Percentiles rank a stretch among this genome's conserved stretches.
phyloP scores from a whole-genome alignment of 2,888 invertebrate species.

The Stomorhina lunata region DNA sequence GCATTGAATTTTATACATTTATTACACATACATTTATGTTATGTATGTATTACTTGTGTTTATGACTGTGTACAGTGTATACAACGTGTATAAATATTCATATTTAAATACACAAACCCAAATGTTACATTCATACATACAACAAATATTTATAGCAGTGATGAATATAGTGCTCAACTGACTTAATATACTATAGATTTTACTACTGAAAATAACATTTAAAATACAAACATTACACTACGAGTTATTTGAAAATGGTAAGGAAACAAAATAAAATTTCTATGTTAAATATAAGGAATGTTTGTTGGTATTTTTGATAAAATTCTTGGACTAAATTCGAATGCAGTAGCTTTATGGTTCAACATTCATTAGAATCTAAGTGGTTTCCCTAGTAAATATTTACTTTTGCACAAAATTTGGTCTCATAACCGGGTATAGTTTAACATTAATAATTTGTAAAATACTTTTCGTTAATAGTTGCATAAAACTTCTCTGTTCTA shows the following conservation, averaged over 20 bases:
- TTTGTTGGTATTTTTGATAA: neutral
- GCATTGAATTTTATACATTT: conserved; percentile 29
- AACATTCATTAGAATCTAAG: neutral
- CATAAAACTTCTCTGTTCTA: too few relatives aligned
- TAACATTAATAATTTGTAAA: too few relatives aligned
- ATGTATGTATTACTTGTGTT: neutral
- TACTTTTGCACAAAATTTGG: neutral
- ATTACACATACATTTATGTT: neutral
- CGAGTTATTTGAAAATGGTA: neutral
- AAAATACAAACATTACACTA: neutral
- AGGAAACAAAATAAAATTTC: neutral
- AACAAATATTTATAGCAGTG: too few relatives aligned
- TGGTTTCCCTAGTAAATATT: neutral
- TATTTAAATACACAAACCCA: neutral
- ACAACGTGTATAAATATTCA: too few relatives aligned
- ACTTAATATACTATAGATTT: conserved; percentile 33
- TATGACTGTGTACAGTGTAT: too few relatives aligned
- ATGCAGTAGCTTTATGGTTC: too few relatives aligned
- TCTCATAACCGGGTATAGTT: too few relatives aligned
- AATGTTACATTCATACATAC: too few relatives aligned
- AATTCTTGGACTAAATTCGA: too few relatives aligned
- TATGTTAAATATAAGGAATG: too few relatives aligned
- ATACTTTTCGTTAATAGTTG: too few relatives aligned
- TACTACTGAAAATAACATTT: neutral
- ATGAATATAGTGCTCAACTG: conserved; percentile 15